These are phyloP conservation scores for Tenthredo scrophulariae DNA, from an alignment of 2,888 invertebrate species.

Conservation along the genomic window DNA sequence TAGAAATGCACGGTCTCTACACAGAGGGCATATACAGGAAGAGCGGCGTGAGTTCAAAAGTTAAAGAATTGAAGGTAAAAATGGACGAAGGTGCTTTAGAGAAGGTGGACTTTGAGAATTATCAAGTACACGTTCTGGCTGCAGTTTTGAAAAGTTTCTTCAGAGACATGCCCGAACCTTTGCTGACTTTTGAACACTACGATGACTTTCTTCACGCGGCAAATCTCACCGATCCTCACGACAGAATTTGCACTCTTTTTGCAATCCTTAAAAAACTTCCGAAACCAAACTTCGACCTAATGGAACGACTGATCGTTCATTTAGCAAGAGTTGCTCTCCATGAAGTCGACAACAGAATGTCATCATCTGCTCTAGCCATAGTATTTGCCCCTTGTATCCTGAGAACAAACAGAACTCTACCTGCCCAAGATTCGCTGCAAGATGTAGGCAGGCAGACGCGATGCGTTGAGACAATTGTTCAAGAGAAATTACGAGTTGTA, in stretches of 20 bases:
- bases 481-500: constrained; percentile 92
- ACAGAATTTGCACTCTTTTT: constrained; percentile 91
- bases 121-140: constrained; percentile 93
- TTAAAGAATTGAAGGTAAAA: constrained; percentile 86
- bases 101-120: constrained; percentile 87
- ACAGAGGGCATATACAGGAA: constrained; percentile 96
- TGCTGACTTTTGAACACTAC: constrained; percentile 95
- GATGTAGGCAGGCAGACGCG: constrained; percentile 94
- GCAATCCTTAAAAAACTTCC: constrained; percentile 94
- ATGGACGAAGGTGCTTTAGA: constrained; percentile 89
- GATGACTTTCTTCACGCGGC: constrained; percentile 96
- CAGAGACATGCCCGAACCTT: constrained; percentile 95
- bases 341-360: constrained; percentile 95
- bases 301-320: constrained; percentile 96
- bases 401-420: constrained; percentile 91
- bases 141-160: constrained; percentile 94
- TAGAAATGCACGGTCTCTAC: constrained; percentile 95
- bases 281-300: constrained; percentile 92
- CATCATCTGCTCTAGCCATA: constrained; percentile 93
- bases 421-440: constrained; percentile 94
- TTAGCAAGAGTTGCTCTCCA: constrained; percentile 92
- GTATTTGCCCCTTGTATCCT: constrained; percentile 97
- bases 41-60: constrained; percentile 92
- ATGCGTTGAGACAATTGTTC: constrained; percentile 94
- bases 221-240: constrained; percentile 89